phyloP scores from a whole-genome alignment of 2,888 invertebrate genomes.

The Caenorhabditis afra region DNA sequence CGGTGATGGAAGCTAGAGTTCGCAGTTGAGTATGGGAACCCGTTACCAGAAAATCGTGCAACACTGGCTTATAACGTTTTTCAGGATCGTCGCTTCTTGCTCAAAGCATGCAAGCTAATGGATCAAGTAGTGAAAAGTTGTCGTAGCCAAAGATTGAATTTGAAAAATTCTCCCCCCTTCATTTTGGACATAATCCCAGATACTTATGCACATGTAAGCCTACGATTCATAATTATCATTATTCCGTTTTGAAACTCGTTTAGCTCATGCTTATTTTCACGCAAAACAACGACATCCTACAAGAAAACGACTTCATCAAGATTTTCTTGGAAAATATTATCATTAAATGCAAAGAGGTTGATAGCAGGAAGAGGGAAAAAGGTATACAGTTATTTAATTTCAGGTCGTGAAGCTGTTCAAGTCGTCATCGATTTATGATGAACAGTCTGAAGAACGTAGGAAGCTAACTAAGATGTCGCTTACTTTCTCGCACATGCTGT shows the following conservation, averaged over 20 bases:
- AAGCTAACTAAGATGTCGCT: slow-evolving; percentile 97
- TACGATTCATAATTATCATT: too few species aligned
- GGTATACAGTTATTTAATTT: slow-evolving; percentile 26
- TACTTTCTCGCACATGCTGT: slow-evolving; percentile 86
- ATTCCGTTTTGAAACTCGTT: background rate
- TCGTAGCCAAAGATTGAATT: slow-evolving; percentile 91
- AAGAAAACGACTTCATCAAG: slow-evolving; percentile 93
- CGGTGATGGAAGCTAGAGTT: too few species aligned
- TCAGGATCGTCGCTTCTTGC: slow-evolving; percentile 73
- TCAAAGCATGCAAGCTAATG: slow-evolving; percentile 76
- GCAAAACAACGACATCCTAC: slow-evolving; percentile 77
- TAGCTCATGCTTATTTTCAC: slow-evolving; percentile 70
- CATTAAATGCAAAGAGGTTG: slow-evolving; percentile 96
- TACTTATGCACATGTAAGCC: slow-evolving; percentile 90
- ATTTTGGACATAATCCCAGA: slow-evolving; percentile 98
- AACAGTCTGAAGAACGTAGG: slow-evolving; percentile 92
- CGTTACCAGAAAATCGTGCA: too few species aligned
- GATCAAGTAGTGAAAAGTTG: slow-evolving; percentile 92
- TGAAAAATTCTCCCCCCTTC: slow-evolving; percentile 99
- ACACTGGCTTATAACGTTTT: too few species aligned
- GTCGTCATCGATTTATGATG: slow-evolving; percentile 88
- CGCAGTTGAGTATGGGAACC: too few species aligned
- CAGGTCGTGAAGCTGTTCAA: slow-evolving; percentile 93
- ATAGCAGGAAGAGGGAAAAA: too few species aligned
- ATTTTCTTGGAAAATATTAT: slow-evolving; percentile 98